Evolutionary conservation across 1,140 invertebrate species (phyloP).

Genomic region (Episyrphus balteatus): DNA sequence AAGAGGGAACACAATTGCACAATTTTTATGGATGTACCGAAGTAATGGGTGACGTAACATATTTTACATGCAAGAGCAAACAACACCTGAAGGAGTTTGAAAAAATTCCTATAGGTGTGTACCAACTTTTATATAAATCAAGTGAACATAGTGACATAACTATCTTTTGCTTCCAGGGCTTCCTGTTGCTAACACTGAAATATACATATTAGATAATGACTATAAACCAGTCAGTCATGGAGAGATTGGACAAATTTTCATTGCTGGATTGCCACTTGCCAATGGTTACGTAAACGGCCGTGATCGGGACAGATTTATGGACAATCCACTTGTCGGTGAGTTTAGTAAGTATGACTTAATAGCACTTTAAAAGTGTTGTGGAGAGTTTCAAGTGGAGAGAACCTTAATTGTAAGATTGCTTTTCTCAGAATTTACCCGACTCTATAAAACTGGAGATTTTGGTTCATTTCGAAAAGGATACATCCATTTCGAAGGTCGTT

Average conservation of each 20-base stretch:
- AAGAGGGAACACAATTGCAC: slow-evolving; percentile 48
- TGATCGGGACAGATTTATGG: slow-evolving; percentile 58
- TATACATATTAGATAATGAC: slow-evolving; percentile 66
- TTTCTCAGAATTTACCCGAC: slow-evolving; percentile 45
- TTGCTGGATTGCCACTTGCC: slow-evolving; percentile 65
- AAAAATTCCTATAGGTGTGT: slow-evolving; percentile 73
- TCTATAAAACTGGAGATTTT: slow-evolving; percentile 77
- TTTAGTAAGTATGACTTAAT: slow-evolving; percentile 44
- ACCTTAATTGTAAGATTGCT: neutral
- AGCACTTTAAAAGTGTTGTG: too few relatives aligned
- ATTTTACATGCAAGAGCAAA: slow-evolving; percentile 41
- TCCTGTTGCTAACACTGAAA: slow-evolving; percentile 63
- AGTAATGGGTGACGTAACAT: slow-evolving; percentile 73
- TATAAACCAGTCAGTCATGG: slow-evolving; percentile 54
- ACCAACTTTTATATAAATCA: too few relatives aligned
- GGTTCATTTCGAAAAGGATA: slow-evolving; percentile 59
- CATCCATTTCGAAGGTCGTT: slow-evolving; percentile 67
- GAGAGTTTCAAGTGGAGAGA: neutral
- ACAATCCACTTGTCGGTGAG: slow-evolving; percentile 57
- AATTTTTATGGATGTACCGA: slow-evolving; percentile 89
- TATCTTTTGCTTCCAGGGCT: slow-evolving; percentile 11
- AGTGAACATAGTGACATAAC: neutral
- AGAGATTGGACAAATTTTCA: slow-evolving; percentile 66
- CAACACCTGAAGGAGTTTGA: slow-evolving; percentile 49
- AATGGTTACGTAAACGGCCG: slow-evolving; percentile 64